Evolutionary conservation across 37 sponge, comb jelly and placozoan species (phyloP), one percentile per base, ranked within the genome.

Genomic region (Cliona cf. orientalis): DNA sequence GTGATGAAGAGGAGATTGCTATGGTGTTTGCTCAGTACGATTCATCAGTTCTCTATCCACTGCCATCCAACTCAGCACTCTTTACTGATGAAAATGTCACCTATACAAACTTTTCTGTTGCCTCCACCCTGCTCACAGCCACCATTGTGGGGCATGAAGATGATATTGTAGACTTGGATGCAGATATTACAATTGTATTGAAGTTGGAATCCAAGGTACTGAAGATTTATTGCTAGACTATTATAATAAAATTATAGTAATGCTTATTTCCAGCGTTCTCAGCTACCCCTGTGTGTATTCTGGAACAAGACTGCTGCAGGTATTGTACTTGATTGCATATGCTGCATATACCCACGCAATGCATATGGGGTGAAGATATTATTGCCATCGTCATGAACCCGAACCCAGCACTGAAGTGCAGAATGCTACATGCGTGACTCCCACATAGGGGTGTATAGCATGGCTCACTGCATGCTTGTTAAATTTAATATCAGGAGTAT

Each of bases 201-300:
- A 74, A 28, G 19, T 29, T 74, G 2, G 36, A 49, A 17, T 74
- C 58, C 21, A 41, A 74, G 36, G 74, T 74, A 25, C 23, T 62
- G 64, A 7, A 62, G 7, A 23, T 25, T 62, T 62, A 25, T n/a
- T 12, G 6, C 22, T 23, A n/a, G 55, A 49, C 17, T 17, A 19
- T 49, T 17, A 49, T 49, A 49, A 19, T 49, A 31, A 5, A 5
- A 61, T 12, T 61, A 61, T 23, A 61, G 25, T 19, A 6, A 61
- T 44, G 23, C 28, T n/a, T 71, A 5, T 42, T 42, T 78, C 6
- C 46, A 78, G 78, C 34, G 31, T 14, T 78, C 43, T 46, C 65
- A 64, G 65, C 46, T 43, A 28, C 78, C 78, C 9, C 14, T 63
- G 40, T 78, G 78, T 78, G 78, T 78, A 34, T 78, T 34, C 26